These are phyloP conservation scores for Tinea semifulvella DNA, from an alignment of 2,888 invertebrate genomes.

Conservation along the genomic window DNA sequence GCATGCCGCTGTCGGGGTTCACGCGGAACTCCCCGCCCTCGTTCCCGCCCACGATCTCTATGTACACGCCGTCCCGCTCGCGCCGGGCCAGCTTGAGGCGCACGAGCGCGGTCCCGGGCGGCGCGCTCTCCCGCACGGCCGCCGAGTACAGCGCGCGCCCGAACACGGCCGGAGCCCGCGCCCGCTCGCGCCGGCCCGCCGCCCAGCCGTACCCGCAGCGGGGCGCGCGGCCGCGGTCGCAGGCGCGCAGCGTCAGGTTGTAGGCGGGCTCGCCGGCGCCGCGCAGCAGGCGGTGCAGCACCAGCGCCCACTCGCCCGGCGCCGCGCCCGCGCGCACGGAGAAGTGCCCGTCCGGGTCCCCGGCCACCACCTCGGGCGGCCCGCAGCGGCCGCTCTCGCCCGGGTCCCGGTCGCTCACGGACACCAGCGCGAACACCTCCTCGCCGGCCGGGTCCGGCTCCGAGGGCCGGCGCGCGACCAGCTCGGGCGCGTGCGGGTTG, in stretches of 20 bases:
- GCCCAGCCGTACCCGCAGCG: conserved; percentile 82
- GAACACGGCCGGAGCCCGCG: conserved; percentile 87
- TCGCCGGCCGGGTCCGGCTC: conserved; percentile 78
- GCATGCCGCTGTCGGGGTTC: conserved; percentile 87
- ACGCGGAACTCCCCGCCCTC: conserved; percentile 88
- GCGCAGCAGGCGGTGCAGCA: conserved; percentile 78
- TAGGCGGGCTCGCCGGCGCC: conserved; percentile 83
- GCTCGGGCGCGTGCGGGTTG: conserved; percentile 87
- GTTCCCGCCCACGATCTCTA: conserved; percentile 92
- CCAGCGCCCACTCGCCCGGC: conserved; percentile 75
- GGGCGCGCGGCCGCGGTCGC: conserved; percentile 83
- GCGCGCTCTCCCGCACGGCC: conserved; percentile 87
- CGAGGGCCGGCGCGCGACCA: conserved; percentile 81
- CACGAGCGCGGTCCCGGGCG: conserved; percentile 87
- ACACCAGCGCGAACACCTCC: conserved; percentile 91
- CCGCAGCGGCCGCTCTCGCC: conserved; percentile 88
- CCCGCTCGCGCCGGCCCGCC: conserved; percentile 81
- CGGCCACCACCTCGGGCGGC: conserved; percentile 84
- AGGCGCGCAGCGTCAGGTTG: conserved; percentile 86
- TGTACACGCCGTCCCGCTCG: conserved; percentile 86
- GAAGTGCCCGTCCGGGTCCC: conserved; percentile 91
- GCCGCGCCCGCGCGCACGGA: conserved; percentile 71
- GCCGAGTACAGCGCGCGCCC: conserved; percentile 88
- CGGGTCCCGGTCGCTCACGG: conserved; percentile 82
- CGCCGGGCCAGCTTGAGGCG: conserved; percentile 85